Percentiles rank a stretch among this genome's conserved stretches.
Conservation (phyloP, 2,797 vertebrate genomes). For the Clarias pachynema region DNA sequence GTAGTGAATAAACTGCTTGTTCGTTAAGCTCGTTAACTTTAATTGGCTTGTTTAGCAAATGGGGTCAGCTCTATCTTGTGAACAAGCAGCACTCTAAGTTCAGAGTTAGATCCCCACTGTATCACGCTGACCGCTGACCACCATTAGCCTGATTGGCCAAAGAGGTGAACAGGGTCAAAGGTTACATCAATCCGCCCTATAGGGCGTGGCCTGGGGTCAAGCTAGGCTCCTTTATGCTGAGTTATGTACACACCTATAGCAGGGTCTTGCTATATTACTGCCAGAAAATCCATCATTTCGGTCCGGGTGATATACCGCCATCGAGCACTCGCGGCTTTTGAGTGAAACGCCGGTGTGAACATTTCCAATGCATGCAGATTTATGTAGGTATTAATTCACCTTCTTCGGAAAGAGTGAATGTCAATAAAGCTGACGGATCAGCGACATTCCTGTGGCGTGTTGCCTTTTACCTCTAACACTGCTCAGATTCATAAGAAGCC, state of each 20-base stretch:
- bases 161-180: slow-evolving; percentile 75
- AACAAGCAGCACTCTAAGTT: slow-evolving; percentile 46
- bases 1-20: background rate
- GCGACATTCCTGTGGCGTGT: slow-evolving; percentile 7
- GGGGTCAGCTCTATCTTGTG: slow-evolving; percentile 64
- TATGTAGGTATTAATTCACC: slow-evolving; percentile 68
- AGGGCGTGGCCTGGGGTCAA: slow-evolving; percentile 45
- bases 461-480: slow-evolving; percentile 27
- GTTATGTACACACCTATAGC: slow-evolving; percentile 67
- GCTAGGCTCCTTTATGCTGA: slow-evolving; percentile 60
- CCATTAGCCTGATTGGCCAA: slow-evolving; percentile 82
- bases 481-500: slow-evolving; percentile 1
- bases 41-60: slow-evolving; percentile 57
- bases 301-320: slow-evolving; percentile 76
- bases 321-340: slow-evolving; percentile 60
- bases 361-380: slow-evolving; percentile 74
- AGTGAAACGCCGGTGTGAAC: slow-evolving; percentile 56
- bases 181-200: slow-evolving; percentile 73
- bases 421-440: slow-evolving; percentile 45
- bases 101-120: slow-evolving; percentile 66
- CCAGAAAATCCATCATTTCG: slow-evolving; percentile 77
- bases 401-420: slow-evolving; percentile 40
- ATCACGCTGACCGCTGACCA: slow-evolving; percentile 48
- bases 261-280: slow-evolving; percentile 70
- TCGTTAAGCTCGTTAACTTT: slow-evolving; percentile 57